These are phyloP conservation scores for Neofelis nebulosa DNA, from an alignment of 2,113 vertebrate genomes.

Conservation along the genomic window DNA sequence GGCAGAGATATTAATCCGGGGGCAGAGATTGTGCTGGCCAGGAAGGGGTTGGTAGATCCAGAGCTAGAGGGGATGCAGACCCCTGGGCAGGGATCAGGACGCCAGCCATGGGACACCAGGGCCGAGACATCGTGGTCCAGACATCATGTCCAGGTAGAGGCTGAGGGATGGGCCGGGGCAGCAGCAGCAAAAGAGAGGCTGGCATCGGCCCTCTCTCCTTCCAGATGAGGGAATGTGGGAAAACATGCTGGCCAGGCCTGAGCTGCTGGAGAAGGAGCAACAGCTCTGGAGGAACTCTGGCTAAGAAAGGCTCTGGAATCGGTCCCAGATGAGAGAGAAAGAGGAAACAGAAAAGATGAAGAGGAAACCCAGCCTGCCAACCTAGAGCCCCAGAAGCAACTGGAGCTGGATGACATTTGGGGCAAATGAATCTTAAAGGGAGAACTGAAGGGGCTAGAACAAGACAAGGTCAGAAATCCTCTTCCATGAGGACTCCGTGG, in stretches of 20 bases:
- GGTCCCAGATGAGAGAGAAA: background rate
- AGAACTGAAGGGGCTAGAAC: background rate
- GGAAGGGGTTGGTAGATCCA: background rate
- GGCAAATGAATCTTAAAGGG: background rate
- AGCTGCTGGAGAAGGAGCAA: background rate
- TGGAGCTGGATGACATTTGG: background rate
- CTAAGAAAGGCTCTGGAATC: background rate
- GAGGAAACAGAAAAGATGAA: background rate
- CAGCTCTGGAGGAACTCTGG: background rate
- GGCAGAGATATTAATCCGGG: background rate
- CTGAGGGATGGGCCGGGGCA: background rate
- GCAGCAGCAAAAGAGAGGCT: background rate
- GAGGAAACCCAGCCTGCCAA: background rate
- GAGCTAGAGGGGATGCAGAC: background rate
- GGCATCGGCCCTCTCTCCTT: background rate
- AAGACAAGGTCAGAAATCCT: background rate
- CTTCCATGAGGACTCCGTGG: too few species aligned
- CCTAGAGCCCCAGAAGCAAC: background rate
- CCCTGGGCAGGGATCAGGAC: background rate
- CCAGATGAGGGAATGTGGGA: too few species aligned
- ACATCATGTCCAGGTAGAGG: background rate
- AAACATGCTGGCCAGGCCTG: too few species aligned
- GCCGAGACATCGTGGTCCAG: background rate
- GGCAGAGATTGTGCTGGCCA: background rate
- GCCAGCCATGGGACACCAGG: too few species aligned